Evolutionary conservation across 2,888 invertebrate genomes (phyloP).

Genomic region (Phaedon cochleariae): DNA sequence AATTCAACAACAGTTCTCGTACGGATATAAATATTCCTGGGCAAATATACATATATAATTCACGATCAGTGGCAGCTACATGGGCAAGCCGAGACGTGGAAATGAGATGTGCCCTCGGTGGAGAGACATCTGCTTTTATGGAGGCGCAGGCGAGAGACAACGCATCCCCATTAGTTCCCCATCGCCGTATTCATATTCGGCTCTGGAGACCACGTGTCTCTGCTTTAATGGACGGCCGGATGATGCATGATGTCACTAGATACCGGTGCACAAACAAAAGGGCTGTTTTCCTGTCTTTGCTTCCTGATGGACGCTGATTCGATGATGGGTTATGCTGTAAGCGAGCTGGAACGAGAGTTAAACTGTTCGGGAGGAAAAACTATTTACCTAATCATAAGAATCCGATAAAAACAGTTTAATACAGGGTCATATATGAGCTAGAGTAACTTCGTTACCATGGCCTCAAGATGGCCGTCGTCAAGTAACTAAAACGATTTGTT

Average conservation of each 20-base stretch:
- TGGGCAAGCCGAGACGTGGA: conserved; percentile 50
- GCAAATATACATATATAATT: no score
- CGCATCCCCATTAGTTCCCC: conserved; percentile 57
- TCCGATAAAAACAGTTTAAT: no score
- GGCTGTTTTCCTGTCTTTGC: conserved; percentile 29
- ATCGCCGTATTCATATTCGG: conserved; percentile 54
- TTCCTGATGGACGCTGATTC: conserved; percentile 26
- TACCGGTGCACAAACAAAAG: conserved; percentile 34
- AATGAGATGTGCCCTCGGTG: conserved; percentile 56
- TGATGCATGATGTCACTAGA: conserved; percentile 46
- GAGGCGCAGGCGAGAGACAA: conserved; percentile 54
- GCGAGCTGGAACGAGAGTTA: not conserved
- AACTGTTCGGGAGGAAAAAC: not conserved
- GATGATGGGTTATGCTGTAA: conserved; percentile 22
- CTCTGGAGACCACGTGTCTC: conserved; percentile 51
- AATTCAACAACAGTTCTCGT: no score
- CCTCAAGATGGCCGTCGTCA: no score
- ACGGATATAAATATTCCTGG: conserved; percentile 55
- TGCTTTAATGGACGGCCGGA: conserved; percentile 49
- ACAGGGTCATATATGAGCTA: no score
- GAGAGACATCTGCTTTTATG: conserved; percentile 59
- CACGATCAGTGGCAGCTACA: conserved; percentile 42
- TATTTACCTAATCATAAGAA: no score
- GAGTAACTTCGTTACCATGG: no score
- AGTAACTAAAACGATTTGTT: no score